Percentiles rank a stretch among this genome's conserved stretches.
Evolutionary conservation across 35 echinoderm and acorn worm genomes (phyloP).

Genomic region (Strongylocentrotus purpuratus): DNA sequence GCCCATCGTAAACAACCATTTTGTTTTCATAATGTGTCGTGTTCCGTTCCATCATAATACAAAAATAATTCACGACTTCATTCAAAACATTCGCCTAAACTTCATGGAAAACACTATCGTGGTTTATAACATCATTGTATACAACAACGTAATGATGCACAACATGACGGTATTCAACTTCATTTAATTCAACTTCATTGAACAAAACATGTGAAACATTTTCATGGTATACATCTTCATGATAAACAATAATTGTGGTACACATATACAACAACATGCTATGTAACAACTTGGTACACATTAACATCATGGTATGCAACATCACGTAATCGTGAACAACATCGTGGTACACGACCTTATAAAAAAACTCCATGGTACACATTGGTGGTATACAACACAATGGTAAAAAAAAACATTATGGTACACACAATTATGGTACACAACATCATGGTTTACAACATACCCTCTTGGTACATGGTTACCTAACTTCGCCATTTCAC

Average conservation of each 20-base stretch:
- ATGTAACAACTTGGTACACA: background rate
- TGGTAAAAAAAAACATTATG: too few relatives aligned
- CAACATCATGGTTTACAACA: background rate
- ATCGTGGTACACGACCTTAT: background rate
- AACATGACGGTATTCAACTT: background rate
- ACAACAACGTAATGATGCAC: background rate
- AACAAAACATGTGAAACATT: background rate
- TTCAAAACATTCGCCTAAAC: background rate
- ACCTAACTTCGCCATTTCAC: background rate
- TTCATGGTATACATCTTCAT: background rate
- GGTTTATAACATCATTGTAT: background rate
- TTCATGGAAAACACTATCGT: background rate
- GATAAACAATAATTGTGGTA: background rate
- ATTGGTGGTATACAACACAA: background rate
- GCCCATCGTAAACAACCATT: background rate
- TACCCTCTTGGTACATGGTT: background rate
- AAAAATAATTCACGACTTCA: background rate
- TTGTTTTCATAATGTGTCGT: background rate
- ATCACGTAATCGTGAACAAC: background rate
- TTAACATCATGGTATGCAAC: background rate
- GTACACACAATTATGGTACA: background rate
- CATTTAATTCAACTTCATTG: too few relatives aligned
- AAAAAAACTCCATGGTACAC: background rate
- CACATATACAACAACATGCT: background rate
- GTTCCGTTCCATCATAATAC: background rate